A percentile compares a stretch with the other conserved stretches of the same genome.
Evolutionary conservation across 1,140 invertebrate species (phyloP).

Genomic region (Steinernema feltiae): DNA sequence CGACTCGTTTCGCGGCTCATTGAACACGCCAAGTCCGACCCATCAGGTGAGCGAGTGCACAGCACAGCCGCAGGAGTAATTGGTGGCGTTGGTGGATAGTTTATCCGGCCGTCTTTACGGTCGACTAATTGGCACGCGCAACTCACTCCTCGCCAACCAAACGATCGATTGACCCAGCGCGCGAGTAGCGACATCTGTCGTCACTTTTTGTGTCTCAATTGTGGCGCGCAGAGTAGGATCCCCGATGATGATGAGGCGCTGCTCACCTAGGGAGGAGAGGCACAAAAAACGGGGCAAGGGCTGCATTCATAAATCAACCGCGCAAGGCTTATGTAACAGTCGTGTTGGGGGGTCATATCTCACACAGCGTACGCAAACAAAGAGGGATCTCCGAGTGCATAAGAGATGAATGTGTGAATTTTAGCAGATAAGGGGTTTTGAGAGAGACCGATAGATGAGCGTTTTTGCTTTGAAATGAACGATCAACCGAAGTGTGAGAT

Average conservation of each 20-base stretch:
- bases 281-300: not conserved
- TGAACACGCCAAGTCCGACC: conserved; percentile 52
- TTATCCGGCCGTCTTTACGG: not conserved
- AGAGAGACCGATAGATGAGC: too few relatives aligned
- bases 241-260: not conserved
- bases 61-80: too few relatives aligned
- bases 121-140: conserved; percentile 6
- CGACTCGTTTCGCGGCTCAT: conserved; percentile 47
- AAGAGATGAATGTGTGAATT: too few relatives aligned
- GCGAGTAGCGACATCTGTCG: not conserved
- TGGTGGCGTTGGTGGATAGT: too few relatives aligned
- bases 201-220: not conserved
- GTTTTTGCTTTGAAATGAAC: too few relatives aligned
- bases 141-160: not conserved
- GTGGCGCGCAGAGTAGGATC: not conserved
- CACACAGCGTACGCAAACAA: too few relatives aligned
- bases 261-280: too few relatives aligned
- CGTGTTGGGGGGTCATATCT: not conserved
- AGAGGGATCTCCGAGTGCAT: too few relatives aligned
- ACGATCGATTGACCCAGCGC: not conserved
- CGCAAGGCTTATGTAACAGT: not conserved
- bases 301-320: not conserved
- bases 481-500: too few relatives aligned
- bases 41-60: conserved; percentile 34
- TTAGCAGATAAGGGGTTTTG: too few relatives aligned